These are phyloP conservation scores for Hippocampus comes DNA, from an alignment of 2,113 vertebrate genomes.

Conservation along the genomic window DNA sequence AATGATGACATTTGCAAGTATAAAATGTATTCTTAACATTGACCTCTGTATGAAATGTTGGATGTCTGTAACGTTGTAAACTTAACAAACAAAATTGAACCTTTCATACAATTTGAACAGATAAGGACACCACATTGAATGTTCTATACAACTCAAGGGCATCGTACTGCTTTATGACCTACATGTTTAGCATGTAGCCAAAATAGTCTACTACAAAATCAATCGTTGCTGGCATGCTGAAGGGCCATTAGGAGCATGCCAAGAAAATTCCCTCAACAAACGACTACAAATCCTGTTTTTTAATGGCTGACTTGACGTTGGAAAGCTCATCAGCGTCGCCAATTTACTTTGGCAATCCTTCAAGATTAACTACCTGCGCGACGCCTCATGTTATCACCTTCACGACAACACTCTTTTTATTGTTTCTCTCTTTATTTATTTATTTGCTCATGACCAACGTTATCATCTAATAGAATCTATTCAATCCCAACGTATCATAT, in stretches of 20 bases:
- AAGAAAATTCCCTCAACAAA: constrained; percentile 59
- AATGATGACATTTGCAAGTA: too few species aligned
- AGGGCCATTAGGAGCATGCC: constrained; percentile 58
- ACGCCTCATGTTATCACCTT: constrained; percentile 40
- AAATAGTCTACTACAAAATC: constrained; percentile 48
- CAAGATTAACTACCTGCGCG: constrained; percentile 59
- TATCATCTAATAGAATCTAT: not conserved
- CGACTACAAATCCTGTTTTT: constrained; percentile 61
- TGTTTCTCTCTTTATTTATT: constrained; percentile 15
- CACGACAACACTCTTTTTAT: constrained; percentile 36
- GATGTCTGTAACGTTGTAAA: too few species aligned
- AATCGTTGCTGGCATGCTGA: constrained; percentile 42
- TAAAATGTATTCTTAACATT: too few species aligned
- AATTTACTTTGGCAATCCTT: constrained; percentile 47
- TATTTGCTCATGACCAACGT: too few species aligned
- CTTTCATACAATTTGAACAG: not conserved
- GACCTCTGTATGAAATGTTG: too few species aligned
- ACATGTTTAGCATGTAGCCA: not conserved
- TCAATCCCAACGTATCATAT: not conserved
- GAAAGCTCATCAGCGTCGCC: constrained; percentile 47
- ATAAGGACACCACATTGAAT: not conserved
- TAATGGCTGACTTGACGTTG: constrained; percentile 53
- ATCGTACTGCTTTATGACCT: not conserved
- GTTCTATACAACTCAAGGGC: not conserved
- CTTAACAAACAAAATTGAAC: too few species aligned